Conservation (phyloP, 2,888 invertebrate genomes). For the Nomada flava region DNA sequence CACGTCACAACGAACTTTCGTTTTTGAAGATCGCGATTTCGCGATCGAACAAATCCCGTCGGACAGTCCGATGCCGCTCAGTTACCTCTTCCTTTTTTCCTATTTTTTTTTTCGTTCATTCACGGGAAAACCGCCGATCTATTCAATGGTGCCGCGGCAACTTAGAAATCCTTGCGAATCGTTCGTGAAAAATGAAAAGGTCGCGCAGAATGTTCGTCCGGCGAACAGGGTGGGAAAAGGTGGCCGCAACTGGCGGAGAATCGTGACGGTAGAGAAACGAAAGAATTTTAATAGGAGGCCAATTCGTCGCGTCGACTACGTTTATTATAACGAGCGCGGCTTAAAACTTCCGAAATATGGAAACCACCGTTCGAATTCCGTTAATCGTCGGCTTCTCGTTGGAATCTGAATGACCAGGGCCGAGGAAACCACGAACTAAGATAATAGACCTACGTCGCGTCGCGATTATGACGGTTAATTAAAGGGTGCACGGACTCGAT, state of each 20-base stretch:
- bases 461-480: slow-evolving; percentile 19
- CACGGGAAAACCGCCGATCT: slow-evolving; percentile 23
- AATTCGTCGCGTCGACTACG: background rate
- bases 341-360: slow-evolving; percentile 13
- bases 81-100: background rate
- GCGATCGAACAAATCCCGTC: slow-evolving; percentile 41
- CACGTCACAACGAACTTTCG: slow-evolving; percentile 56
- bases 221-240: background rate
- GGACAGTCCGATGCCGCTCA: slow-evolving; percentile 17
- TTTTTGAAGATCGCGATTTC: slow-evolving; percentile 52
- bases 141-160: slow-evolving; percentile 22
- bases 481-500: background rate
- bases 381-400: slow-evolving; percentile 9
- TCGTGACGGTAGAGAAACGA: background rate
- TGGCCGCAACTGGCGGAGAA: background rate
- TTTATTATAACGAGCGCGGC: background rate
- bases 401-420: background rate
- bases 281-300: slow-evolving; percentile 10
- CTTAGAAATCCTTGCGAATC: background rate
- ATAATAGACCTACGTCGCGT: slow-evolving; percentile 16
- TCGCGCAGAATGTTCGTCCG: background rate
- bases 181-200: slow-evolving; percentile 14
- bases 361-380: background rate
- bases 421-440: background rate
- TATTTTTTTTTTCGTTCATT: background rate